phyloP scores from a whole-genome alignment of 2,888 invertebrate genomes.

The Caenorhabditis sp. region DNA sequence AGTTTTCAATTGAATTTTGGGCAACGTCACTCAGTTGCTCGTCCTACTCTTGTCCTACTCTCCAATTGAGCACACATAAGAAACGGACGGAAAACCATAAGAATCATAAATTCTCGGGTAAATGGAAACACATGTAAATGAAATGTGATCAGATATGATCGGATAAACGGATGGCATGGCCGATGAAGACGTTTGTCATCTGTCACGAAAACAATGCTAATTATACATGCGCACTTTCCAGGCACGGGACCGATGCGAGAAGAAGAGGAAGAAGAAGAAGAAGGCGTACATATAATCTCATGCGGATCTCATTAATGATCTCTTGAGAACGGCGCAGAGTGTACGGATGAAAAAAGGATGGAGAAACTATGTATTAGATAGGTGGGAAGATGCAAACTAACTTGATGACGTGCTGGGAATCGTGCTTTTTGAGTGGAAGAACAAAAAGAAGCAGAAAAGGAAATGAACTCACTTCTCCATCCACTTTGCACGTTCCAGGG shows the following conservation, averaged over 20 bases:
- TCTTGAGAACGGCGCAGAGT: constrained; percentile 31
- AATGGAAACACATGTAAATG: constrained; percentile 25
- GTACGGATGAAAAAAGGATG: constrained; percentile 3
- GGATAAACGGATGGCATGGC: background rate
- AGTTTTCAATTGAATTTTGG: too few relatives aligned
- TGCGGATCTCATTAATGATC: constrained; percentile 49
- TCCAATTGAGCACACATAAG: background rate
- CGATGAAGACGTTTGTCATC: constrained; percentile 25
- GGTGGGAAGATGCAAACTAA: background rate
- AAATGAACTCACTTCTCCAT: constrained; percentile 73
- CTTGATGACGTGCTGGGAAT: constrained; percentile 35
- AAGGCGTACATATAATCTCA: constrained; percentile 31
- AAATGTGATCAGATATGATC: constrained; percentile 46
- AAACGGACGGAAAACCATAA: background rate
- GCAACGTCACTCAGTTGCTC: too few relatives aligned
- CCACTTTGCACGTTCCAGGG: constrained; percentile 77
- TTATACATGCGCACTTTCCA: constrained; percentile 35
- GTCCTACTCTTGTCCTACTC: too few relatives aligned
- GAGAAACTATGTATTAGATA: constrained; percentile 18
- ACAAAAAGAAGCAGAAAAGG: background rate
- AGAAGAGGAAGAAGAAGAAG: background rate
- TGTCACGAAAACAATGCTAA: constrained; percentile 50
- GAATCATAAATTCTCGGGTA: constrained; percentile 17
- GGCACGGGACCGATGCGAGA: constrained; percentile 1
- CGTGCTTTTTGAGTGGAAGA: background rate